Percentiles rank a stretch among this genome's conserved stretches.
Conservation (phyloP, 2,797 vertebrate species). For the Philypnodon macrostomus region DNA sequence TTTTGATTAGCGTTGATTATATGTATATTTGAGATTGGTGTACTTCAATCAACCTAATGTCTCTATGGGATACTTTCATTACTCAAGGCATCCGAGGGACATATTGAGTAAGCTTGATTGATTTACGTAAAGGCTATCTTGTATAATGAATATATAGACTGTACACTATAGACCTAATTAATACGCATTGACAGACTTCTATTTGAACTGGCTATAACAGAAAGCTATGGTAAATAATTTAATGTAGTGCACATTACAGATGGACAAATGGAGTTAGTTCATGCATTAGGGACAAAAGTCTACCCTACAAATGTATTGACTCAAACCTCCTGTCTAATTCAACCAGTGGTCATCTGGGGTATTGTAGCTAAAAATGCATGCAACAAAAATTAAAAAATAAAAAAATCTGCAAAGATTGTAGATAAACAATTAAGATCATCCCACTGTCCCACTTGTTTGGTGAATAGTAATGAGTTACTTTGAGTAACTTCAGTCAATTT, state of each 20-base stretch:
- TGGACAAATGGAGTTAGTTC: not conserved
- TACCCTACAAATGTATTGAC: no score
- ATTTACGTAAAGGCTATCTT: not conserved
- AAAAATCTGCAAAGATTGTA: no score
- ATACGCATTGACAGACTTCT: not conserved
- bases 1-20: constrained; percentile 2
- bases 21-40: no score
- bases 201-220: not conserved
- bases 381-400: no score
- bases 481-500: no score
- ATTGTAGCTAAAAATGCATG: not conserved
- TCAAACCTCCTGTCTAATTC: not conserved
- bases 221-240: not conserved
- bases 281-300: not conserved
- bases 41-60: not conserved
- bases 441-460: no score
- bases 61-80: not conserved
- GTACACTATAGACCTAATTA: not conserved
- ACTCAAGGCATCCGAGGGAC: constrained; percentile 1
- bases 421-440: no score
- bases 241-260: not conserved
- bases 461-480: no score
- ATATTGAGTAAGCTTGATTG: not conserved
- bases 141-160: not conserved
- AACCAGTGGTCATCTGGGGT: not conserved